Evolutionary conservation across 1,140 invertebrate species (phyloP).

Genomic region (Ceratina australensis): DNA sequence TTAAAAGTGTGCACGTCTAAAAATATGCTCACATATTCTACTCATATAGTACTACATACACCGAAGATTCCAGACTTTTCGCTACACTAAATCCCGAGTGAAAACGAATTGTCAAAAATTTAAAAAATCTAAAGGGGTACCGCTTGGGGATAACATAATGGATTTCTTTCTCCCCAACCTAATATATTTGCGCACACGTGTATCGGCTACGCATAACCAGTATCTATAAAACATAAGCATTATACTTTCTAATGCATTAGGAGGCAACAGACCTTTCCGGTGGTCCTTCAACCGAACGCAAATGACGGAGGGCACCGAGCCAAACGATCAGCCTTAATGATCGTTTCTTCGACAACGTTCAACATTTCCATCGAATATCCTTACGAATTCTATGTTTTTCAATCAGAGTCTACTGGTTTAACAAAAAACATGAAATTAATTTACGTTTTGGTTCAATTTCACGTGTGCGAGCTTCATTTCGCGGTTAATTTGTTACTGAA

Average conservation of each 20-base stretch:
- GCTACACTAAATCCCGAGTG: too few species aligned
- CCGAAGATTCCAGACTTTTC: too few species aligned
- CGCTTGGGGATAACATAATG: too few species aligned
- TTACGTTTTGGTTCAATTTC: neutral
- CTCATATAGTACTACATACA: too few species aligned
- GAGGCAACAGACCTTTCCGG: constrained; percentile 16
- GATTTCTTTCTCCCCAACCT: too few species aligned
- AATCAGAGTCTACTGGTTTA: neutral
- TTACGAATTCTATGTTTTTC: neutral
- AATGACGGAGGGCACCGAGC: constrained; percentile 56
- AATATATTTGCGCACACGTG: neutral
- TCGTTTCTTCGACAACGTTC: constrained; percentile 7
- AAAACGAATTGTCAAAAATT: too few species aligned
- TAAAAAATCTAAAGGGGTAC: too few species aligned
- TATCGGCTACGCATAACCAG: neutral
- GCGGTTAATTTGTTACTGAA: too few species aligned
- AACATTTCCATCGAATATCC: constrained; percentile 7
- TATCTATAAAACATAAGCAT: constrained; percentile 72
- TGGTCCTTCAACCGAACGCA: constrained; percentile 52
- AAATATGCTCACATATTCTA: too few species aligned
- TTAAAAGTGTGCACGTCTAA: too few species aligned
- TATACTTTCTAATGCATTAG: constrained; percentile 71
- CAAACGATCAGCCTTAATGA: constrained; percentile 50
- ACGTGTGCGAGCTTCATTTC: too few species aligned
- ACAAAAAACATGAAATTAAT: neutral